Evolutionary conservation across 2,888 invertebrate genomes (phyloP).

Genomic region (Nomada ferruginata): DNA sequence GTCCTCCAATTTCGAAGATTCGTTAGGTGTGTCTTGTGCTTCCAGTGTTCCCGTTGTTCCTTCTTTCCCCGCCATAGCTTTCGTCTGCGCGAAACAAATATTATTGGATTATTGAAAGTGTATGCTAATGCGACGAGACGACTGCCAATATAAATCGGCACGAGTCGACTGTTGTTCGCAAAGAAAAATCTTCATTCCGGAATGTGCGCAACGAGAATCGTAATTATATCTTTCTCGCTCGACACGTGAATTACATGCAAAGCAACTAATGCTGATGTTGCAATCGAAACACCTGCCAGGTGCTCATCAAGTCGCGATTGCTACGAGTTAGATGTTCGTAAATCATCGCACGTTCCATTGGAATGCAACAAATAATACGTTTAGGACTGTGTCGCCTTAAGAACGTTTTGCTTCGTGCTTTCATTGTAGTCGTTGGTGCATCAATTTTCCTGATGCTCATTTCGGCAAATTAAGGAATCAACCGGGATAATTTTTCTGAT

Average conservation of each 20-base stretch:
- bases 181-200: neutral
- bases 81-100: neutral
- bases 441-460: neutral
- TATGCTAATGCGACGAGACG: neutral
- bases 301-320: slow-evolving; percentile 13
- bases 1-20: neutral
- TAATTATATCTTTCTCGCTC: neutral
- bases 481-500: neutral
- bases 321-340: neutral
- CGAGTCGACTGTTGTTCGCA: neutral
- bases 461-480: neutral
- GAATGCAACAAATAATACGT: neutral
- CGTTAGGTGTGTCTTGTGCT: neutral
- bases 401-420: neutral
- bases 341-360: slow-evolving; percentile 14
- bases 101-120: neutral
- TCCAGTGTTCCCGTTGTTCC: too few species aligned
- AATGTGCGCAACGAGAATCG: too few species aligned
- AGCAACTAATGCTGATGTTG: slow-evolving; percentile 12
- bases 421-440: neutral
- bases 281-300: slow-evolving; percentile 53
- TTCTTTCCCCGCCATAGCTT: rapidly evolving
- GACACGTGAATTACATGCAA: slow-evolving; percentile 31
- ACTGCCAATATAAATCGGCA: neutral
- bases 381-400: neutral